Evolutionary conservation across 2,888 invertebrate genomes (phyloP).

Genomic region (Drosophila cognata): DNA sequence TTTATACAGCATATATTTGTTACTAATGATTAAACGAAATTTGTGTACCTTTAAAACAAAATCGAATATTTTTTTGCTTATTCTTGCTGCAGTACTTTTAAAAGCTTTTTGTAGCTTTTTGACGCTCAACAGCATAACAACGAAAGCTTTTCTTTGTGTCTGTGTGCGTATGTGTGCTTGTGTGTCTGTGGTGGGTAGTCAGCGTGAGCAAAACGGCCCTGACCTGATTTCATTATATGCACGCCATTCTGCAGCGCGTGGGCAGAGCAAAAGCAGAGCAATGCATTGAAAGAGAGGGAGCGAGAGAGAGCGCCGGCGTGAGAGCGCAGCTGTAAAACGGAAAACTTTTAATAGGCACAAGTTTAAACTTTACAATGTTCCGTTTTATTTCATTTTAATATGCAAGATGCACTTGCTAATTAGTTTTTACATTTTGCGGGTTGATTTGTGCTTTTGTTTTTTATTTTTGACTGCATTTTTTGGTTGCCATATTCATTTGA

Average conservation of each 20-base stretch:
- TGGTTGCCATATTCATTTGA: conserved; percentile 19
- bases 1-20: conserved; percentile 78
- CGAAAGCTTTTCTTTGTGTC: conserved; percentile 23
- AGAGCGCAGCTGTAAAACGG: conserved; percentile 29
- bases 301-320: conserved; percentile 64
- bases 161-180: conserved; percentile 17
- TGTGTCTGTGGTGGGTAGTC: conserved; percentile 41
- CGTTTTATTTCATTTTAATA: background rate
- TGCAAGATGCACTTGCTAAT: background rate
- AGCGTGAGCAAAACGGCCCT: conserved; percentile 84
- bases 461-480: background rate
- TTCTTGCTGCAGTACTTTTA: background rate
- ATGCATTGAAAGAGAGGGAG: conserved; percentile 48
- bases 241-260: conserved; percentile 76
- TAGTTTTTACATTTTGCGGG: background rate
- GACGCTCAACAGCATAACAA: conserved; percentile 40
- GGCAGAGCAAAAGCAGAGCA: conserved; percentile 52
- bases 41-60: conserved; percentile 55
- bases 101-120: conserved; percentile 42
- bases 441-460: background rate
- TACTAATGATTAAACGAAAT: conserved; percentile 71
- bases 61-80: conserved; percentile 7
- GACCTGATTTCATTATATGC: conserved; percentile 82
- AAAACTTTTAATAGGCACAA: background rate
- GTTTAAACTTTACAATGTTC: background rate